Evolutionary conservation across 2,797 vertebrate species (phyloP).

Genomic region (Gymnoscopelus braueri): DNA sequence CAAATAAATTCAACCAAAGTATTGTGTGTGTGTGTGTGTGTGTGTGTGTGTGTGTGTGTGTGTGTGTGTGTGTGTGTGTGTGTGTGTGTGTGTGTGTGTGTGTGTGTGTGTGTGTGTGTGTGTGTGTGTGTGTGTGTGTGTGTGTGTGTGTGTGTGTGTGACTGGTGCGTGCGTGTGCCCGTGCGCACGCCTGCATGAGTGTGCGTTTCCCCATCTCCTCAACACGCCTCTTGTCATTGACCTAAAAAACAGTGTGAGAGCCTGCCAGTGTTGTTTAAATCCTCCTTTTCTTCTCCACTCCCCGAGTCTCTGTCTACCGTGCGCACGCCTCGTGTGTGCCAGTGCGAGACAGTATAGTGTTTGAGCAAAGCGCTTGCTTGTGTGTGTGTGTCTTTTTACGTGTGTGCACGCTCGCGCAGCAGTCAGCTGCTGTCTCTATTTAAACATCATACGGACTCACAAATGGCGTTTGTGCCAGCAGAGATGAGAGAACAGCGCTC

Average conservation of each 20-base stretch:
- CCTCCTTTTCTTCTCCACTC: constrained; percentile 73
- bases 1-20: constrained; percentile 55
- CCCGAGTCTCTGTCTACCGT: constrained; percentile 61
- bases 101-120: background rate
- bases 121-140: background rate
- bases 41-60: constrained; percentile 21
- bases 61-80: constrained; percentile 19
- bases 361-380: no score
- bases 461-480: constrained; percentile 72
- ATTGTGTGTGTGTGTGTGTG: background rate
- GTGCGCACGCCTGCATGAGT: no score
- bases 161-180: constrained; percentile 20
- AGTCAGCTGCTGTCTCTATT: constrained; percentile 65
- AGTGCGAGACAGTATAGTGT: no score
- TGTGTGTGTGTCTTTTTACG: constrained; percentile 1
- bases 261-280: constrained; percentile 75
- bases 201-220: constrained; percentile 50
- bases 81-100: no score
- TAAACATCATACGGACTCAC: constrained; percentile 77
- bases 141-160: constrained; percentile 39
- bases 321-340: no score
- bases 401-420: constrained; percentile 9
- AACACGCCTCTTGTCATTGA: constrained; percentile 77
- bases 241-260: constrained; percentile 74
- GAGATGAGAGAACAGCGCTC: constrained; percentile 70